Evolutionary conservation across 2,888 invertebrate genomes (phyloP).

Genomic region (Pristionchus arcanus): DNA sequence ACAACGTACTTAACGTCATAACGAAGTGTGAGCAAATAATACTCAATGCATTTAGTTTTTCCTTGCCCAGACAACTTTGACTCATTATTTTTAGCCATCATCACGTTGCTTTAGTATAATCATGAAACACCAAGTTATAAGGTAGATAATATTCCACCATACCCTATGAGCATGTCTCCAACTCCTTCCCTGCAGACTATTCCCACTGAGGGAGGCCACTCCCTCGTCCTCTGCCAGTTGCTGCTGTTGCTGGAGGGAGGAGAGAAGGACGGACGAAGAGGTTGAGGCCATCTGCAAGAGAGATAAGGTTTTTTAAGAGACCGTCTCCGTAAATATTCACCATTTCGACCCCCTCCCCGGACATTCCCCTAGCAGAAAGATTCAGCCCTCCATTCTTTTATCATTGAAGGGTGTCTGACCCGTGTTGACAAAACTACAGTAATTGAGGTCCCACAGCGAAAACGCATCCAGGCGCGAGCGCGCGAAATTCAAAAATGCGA

Average conservation of each 20-base stretch:
- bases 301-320: neutral
- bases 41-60: neutral
- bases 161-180: conserved; percentile 55
- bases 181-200: conserved; percentile 60
- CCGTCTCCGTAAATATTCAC: too few species aligned
- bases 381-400: too few species aligned
- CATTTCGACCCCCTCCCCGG: too few species aligned
- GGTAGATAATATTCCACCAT: neutral
- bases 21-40: too few species aligned
- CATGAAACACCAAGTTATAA: neutral
- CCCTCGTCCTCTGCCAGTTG: conserved; percentile 24
- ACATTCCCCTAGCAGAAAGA: too few species aligned
- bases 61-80: too few species aligned
- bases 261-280: neutral
- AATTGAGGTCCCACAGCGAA: too few species aligned
- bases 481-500: too few species aligned
- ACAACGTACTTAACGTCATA: too few species aligned
- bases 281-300: conserved; percentile 29
- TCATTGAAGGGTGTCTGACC: too few species aligned
- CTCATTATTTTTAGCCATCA: neutral
- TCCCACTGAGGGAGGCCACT: conserved; percentile 55
- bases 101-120: neutral
- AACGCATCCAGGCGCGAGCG: too few species aligned
- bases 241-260: neutral
- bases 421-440: too few species aligned